Evolutionary conservation across 2,113 vertebrate species (phyloP).

Genomic region (Pyxicephalus adspersus): DNA sequence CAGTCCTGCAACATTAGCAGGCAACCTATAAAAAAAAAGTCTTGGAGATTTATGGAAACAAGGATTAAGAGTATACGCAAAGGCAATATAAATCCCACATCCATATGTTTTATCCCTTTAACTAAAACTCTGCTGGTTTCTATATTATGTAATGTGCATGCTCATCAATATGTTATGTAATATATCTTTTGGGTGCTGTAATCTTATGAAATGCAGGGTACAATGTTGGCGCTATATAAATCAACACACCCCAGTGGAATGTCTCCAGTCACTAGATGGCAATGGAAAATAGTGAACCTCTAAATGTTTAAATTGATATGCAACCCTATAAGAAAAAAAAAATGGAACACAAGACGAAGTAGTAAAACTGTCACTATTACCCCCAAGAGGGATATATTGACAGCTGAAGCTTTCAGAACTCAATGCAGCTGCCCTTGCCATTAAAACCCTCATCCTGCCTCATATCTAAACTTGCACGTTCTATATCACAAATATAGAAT

Average conservation of each 20-base stretch:
- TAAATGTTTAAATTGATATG: conserved; percentile 28
- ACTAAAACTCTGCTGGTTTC: background rate
- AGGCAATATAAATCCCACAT: too few relatives aligned
- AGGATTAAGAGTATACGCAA: too few relatives aligned
- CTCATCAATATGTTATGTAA: conserved; percentile 41
- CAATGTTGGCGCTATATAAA: conserved; percentile 38
- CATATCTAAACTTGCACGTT: conserved; percentile 35
- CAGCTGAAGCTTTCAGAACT: conserved; percentile 42
- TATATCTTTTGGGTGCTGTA: conserved; percentile 33
- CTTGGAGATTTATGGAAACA: too few relatives aligned
- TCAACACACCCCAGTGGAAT: conserved; percentile 29
- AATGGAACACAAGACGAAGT: conserved; percentile 26
- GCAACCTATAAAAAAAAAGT: too few relatives aligned
- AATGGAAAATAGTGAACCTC: conserved; percentile 30
- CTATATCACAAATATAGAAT: conserved; percentile 58
- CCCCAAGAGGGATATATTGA: conserved; percentile 49
- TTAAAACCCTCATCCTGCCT: conserved; percentile 48
- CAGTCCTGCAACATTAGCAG: too few relatives aligned
- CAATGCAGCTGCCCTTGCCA: conserved; percentile 52
- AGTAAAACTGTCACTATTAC: conserved; percentile 55
- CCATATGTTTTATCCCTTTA: too few relatives aligned
- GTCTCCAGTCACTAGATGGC: conserved; percentile 15
- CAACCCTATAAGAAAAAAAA: conserved; percentile 21
- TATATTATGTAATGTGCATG: conserved; percentile 34
- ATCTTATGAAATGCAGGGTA: conserved; percentile 33